Base-by-base conservation (phyloP, 2,797 vertebrate species). In the Melanotaenia parkinsoni region DNA sequence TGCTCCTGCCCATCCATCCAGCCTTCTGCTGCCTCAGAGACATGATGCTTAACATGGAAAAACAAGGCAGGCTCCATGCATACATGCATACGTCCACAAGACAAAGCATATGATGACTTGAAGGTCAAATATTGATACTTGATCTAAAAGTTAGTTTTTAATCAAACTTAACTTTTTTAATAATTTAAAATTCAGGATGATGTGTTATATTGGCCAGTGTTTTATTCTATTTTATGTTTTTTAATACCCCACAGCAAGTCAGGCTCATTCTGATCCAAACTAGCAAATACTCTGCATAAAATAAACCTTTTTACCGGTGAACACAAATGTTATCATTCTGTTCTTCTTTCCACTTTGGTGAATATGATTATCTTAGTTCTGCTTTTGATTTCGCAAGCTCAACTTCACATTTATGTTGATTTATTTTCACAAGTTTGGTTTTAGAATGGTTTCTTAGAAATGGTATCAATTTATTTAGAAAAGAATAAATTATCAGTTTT, bases 321-420 rank as follows among this genome's bases (percentile, higher is more conserved):
- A 72, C 53, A 13, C 83, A 83, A 77, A 68, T 89, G 76, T 79
- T 84, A 28, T 28, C 38, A 43, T 43, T 69, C 57, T 53, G 64
- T 63, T 80, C 32, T 72, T 79, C 45, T 74, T 88, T 83, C 79
- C 81, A 82, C 53, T 80, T 72, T 70, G 47, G 13, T 79, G 62
- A 57, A 60, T 71, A 24, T 65, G 7, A 58, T 81, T 58, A 80
- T 59, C 67, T 38, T 32, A 59, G 40, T 65, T 70, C 60, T 75
- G 66, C 38, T 74, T 81, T 76, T 73, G 53, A 64, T 74, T 83
- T 77, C 47, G 43, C 54, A 74, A 47, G 56, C 66, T 45, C 13
- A 40, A 14, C 2, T 16, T 40, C 38, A 40, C 38, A 40, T 40
- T 40, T 40, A 40, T 16, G 3, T 40, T 37, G 35, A 11, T 9